phyloP scores from a whole-genome alignment of 2,797 vertebrate genomes.

The Pantherophis vulpinus region DNA sequence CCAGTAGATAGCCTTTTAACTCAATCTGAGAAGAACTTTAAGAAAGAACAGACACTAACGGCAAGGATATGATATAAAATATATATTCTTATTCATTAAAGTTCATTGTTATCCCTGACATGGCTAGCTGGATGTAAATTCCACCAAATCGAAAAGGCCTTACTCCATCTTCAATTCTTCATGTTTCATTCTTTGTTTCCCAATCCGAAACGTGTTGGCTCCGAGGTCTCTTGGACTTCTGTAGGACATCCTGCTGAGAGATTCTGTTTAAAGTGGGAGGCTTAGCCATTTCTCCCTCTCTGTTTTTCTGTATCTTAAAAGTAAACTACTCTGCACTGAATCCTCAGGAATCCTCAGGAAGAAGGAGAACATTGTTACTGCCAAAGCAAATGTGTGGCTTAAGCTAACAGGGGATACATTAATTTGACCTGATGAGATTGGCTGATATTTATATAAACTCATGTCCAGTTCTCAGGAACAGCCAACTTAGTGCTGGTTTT shows the following conservation, averaged over 20 bases:
- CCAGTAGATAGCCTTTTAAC: background rate
- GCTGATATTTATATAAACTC: background rate
- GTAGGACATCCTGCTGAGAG: background rate
- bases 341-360: background rate
- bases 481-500: background rate
- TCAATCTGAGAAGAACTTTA: background rate
- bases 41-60: background rate
- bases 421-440: background rate
- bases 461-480: background rate
- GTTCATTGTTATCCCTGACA: background rate
- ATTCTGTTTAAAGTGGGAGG: background rate
- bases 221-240: background rate
- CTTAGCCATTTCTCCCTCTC: background rate
- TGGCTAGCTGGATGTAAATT: background rate
- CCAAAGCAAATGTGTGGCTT: background rate
- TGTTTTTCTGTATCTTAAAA: background rate
- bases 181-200: background rate
- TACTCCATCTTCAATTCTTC: background rate
- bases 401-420: background rate
- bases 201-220: background rate
- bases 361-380: background rate
- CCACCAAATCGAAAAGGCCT: background rate
- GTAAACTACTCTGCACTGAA: background rate
- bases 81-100: background rate
- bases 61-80: background rate